Base-by-base conservation (phyloP, 2,797 vertebrate species). In the Eulemur mongoz region DNA sequence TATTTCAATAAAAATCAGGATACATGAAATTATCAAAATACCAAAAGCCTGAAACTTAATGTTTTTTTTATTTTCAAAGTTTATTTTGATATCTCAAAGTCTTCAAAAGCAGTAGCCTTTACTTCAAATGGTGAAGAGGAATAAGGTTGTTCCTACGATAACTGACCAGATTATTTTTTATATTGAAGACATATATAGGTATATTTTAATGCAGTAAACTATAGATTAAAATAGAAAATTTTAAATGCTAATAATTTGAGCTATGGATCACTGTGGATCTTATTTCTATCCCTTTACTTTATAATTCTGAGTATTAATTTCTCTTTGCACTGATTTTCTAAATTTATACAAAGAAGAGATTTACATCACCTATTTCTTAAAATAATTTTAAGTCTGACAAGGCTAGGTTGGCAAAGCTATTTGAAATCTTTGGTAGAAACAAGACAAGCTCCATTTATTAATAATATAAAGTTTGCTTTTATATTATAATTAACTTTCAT, bases 341-440 rank as follows among this genome's bases (percentile, higher is more conserved):
- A 90, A 88, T 94, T 94, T 95, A 81, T 4, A 89, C 82, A 85
- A 75, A 93, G 25, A 14, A 94, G n/a, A 10, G 79, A 67, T 50
- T 80, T 52, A 38, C 3, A 40, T 70, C 11, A 84, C 30, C 17
- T 67, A 48, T 22, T 75, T 95, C 59, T 69, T 78, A 70, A 93
- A 79, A 54, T 52, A 86, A 59, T 81, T 73, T 96, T 59, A 90
- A 83, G 61, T 73, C 48, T 92, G 43, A 45, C 30, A 84, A 83
- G 13, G 17, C 73, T 52, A 75, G 59, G 4, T 35, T 70, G 57
- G 35, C 27, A 97, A 82, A 91, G 20, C 15, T 25, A 95, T 22
- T 38, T 90, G 78, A 89, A 84, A 97, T 91, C 48, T 40, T 70
- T 72, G 13, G 52, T 57, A 96, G 76, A 93, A 91, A 94, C 57